Evolutionary conservation across 2,797 vertebrate genomes (phyloP).

Genomic region (Harpagifer antarcticus): DNA sequence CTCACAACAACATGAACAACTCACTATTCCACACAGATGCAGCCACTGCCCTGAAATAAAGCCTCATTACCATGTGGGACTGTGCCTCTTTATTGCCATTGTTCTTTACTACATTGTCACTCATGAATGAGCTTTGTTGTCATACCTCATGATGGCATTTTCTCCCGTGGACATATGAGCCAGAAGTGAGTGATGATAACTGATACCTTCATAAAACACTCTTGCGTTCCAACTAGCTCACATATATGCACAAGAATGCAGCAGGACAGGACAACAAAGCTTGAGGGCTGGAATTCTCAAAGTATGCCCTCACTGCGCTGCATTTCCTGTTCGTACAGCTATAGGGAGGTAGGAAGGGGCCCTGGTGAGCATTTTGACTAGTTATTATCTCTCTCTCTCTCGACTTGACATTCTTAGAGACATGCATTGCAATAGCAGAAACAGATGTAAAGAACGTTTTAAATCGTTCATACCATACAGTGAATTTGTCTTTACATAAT

Average conservation of each 20-base stretch:
- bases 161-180: conserved; percentile 49
- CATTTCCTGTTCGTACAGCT: conserved; percentile 80
- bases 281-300: conserved; percentile 82
- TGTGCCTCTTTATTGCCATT: conserved; percentile 79
- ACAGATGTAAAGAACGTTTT: neutral
- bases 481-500: neutral
- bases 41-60: conserved; percentile 76
- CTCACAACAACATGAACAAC: conserved; percentile 77
- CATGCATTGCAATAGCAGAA: neutral
- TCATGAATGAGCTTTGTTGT: conserved; percentile 74
- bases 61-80: conserved; percentile 77
- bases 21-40: conserved; percentile 75
- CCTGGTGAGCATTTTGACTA: conserved; percentile 59
- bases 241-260: conserved; percentile 78
- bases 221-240: conserved; percentile 55
- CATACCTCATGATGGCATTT: conserved; percentile 67
- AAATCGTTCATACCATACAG: neutral
- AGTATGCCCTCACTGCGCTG: conserved; percentile 71
- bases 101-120: conserved; percentile 70
- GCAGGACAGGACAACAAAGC: conserved; percentile 83
- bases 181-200: conserved; percentile 65
- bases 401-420: conserved; percentile 27
- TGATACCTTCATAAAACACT: conserved; percentile 68
- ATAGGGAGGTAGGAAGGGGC: conserved; percentile 68
- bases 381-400: conserved; percentile 50